Evolutionary conservation across 1,140 invertebrate genomes (phyloP), one percentile per base, ranked within the genome.

Genomic region (Teleogryllus occipitalis): DNA sequence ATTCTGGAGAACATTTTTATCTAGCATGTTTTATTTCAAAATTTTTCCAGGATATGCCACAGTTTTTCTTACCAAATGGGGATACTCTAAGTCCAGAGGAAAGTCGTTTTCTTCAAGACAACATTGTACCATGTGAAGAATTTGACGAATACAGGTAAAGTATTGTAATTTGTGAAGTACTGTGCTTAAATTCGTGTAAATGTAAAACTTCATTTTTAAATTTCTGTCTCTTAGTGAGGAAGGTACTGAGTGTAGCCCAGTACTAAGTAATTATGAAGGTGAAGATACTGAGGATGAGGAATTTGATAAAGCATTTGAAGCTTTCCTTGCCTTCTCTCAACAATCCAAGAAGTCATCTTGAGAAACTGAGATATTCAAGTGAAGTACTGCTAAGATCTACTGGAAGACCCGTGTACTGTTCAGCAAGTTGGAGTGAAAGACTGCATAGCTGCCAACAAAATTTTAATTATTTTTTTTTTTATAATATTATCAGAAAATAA

Each of bases 261-360:
- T 65, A 65, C 18, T 7, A 65, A 65, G 54, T 18, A 65, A 65
- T 65, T 65, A 14, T 65, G 54, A 65, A 65, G 54, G 54, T 14
- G 54, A 65, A 14, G 54, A 18, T 65, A 18, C 10, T 14, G 54
- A 65, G 54, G 54, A 65, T 10, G 54, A 65, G 54, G 54, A 65
- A 18, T 65, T 65, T 65, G 54, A 65, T 65, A 65, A 65, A 65
- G 54, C 54, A 65, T 65, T 65, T 65, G 54, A 65, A 65, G 54
- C 54, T 65, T 65, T 65, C 18, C 54, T 65, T 65, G 54, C 54
- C 10, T 65, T 14, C 18, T 65, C 54, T 7, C 54, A 65, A 14
- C 54, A 65, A 18, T 10, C 54, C 18, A 65, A 65, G 54, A 65
- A 65, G 10, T 18, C 18, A 18, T 65, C 54, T 65, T 65, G 54